These are phyloP conservation scores for Leptopterna dolabrata DNA, from an alignment of 2,888 invertebrate species.

Conservation along the genomic window DNA sequence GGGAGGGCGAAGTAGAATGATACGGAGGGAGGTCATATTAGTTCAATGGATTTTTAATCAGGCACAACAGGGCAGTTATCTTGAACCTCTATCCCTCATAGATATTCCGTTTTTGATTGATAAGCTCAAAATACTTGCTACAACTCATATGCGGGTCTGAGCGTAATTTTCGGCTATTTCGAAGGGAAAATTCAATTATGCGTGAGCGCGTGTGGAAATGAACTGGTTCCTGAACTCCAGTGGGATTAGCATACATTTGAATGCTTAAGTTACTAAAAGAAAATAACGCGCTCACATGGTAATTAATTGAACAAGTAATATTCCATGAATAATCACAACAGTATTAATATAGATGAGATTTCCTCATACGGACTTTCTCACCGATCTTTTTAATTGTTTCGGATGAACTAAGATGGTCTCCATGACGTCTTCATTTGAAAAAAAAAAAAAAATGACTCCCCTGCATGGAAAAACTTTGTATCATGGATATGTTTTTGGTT, in stretches of 20 bases:
- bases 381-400: not conserved
- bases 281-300: conserved; percentile 28
- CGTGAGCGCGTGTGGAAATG: not conserved
- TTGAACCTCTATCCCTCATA: too few relatives aligned
- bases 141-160: not conserved
- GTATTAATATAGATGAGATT: conserved; percentile 34
- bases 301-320: conserved; percentile 33
- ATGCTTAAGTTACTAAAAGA: conserved; percentile 13
- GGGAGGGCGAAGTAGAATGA: too few relatives aligned
- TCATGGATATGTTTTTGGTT: too few relatives aligned
- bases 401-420: not conserved
- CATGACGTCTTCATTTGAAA: not conserved
- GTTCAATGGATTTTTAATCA: too few relatives aligned
- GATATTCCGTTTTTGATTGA: not conserved
- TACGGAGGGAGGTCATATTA: too few relatives aligned
- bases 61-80: too few relatives aligned
- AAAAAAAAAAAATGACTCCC: too few relatives aligned
- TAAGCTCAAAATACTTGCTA: not conserved
- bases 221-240: not conserved
- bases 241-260: conserved; percentile 32
- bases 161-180: not conserved
- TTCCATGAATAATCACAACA: conserved; percentile 40
- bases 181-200: not conserved
- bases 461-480: too few relatives aligned
- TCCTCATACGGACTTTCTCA: not conserved